Evolutionary conservation across 2,797 vertebrate genomes (phyloP).

Genomic region (Argya squamiceps): DNA sequence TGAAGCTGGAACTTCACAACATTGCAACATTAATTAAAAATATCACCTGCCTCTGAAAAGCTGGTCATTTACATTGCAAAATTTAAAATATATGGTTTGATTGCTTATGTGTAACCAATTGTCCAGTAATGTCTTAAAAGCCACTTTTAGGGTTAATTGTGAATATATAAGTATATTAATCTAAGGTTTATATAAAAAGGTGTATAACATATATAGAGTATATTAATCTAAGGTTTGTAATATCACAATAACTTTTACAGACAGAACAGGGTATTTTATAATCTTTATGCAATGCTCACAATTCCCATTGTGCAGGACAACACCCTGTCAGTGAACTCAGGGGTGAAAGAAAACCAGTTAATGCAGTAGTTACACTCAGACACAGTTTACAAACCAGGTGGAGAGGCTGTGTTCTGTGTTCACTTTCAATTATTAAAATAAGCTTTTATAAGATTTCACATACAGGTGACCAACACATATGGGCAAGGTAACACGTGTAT

Average conservation of each 20-base stretch:
- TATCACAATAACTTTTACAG: background rate
- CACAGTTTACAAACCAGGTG: background rate
- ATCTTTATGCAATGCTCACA: background rate
- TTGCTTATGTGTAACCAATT: background rate
- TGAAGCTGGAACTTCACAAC: background rate
- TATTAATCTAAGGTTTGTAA: background rate
- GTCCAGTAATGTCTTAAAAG: background rate
- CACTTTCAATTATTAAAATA: background rate
- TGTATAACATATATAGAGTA: background rate
- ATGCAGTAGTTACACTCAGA: background rate
- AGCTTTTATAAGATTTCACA: background rate
- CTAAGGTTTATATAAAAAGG: background rate
- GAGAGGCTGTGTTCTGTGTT: background rate
- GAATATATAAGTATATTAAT: background rate
- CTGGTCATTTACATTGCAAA: background rate
- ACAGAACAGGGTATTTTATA: background rate
- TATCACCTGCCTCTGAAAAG: background rate
- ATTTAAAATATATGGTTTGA: background rate
- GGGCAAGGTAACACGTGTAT: rapidly evolving
- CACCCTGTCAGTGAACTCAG: background rate
- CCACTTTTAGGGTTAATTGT: background rate
- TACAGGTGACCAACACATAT: rapidly evolving
- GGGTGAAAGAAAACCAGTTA: background rate
- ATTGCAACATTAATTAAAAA: background rate
- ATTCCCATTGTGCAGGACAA: background rate